phyloP scores from a whole-genome alignment of 1,140 invertebrate species.

The Babylonia areolata region DNA sequence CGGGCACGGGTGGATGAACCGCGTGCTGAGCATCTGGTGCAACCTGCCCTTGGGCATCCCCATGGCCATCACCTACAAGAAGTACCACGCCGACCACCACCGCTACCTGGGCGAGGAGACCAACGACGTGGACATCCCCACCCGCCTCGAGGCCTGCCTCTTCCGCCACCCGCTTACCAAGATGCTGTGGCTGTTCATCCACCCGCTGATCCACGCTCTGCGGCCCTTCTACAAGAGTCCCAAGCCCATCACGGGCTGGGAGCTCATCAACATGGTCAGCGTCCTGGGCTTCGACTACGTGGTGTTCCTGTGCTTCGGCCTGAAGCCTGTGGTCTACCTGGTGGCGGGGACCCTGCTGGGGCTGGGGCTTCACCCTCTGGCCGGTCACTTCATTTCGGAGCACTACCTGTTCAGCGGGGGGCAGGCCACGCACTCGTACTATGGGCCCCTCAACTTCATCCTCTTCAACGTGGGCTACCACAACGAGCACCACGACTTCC shows the following conservation, averaged over 20 bases:
- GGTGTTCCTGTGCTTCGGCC: constrained; percentile 88
- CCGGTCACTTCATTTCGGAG: constrained; percentile 98
- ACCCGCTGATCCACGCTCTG: constrained; percentile 68
- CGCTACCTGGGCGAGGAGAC: constrained; percentile 69
- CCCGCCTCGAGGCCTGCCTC: constrained; percentile 64
- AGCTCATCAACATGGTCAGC: constrained; percentile 89
- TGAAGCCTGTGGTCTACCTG: constrained; percentile 87
- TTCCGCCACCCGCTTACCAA: constrained; percentile 71
- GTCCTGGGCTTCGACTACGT: constrained; percentile 90
- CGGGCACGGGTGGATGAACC: constrained; percentile 62
- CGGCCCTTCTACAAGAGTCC: constrained; percentile 79
- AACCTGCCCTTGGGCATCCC: constrained; percentile 75
- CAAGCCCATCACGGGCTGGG: constrained; percentile 87
- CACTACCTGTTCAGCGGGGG: constrained; percentile 99
- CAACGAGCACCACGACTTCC: constrained; percentile 77
- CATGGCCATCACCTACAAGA: constrained; percentile 74
- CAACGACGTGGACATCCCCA: constrained; percentile 72
- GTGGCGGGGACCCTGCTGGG: constrained; percentile 91
- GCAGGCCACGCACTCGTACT: constrained; percentile 98
- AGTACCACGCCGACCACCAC: constrained; percentile 75
- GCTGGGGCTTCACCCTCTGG: constrained; percentile 97
- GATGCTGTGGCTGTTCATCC: constrained; percentile 70
- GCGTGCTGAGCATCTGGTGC: constrained; percentile 67
- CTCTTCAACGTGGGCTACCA: constrained; percentile 96
- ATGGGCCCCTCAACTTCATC: constrained; percentile 95